Conservation (phyloP, 2,888 invertebrate species). For the Seira musarum region DNA sequence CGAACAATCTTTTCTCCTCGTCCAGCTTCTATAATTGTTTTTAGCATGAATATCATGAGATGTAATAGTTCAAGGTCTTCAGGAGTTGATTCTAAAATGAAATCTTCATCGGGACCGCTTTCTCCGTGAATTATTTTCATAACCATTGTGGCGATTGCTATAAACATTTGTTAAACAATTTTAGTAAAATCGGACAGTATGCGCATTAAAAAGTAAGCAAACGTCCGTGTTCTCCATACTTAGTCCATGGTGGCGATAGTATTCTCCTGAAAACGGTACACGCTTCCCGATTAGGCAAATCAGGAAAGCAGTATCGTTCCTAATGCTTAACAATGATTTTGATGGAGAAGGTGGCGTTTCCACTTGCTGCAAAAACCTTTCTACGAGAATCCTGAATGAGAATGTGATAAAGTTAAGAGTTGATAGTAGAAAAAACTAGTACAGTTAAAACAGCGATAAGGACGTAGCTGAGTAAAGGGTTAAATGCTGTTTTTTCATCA, state of each 20-base stretch:
- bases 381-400: slow-evolving; percentile 40
- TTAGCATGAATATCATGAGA: slow-evolving; percentile 61
- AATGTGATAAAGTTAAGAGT: too few species aligned
- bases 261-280: slow-evolving; percentile 47
- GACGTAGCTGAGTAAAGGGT: too few species aligned
- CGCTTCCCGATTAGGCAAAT: slow-evolving; percentile 47
- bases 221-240: too few species aligned
- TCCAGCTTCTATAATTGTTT: slow-evolving; percentile 49
- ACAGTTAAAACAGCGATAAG: too few species aligned
- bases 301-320: slow-evolving; percentile 61
- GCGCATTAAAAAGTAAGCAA: too few species aligned
- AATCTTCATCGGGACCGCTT: background rate
- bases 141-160: slow-evolving; percentile 61
- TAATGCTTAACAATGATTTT: slow-evolving; percentile 33
- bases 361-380: slow-evolving; percentile 27
- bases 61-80: slow-evolving; percentile 65
- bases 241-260: background rate
- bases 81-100: slow-evolving; percentile 55
- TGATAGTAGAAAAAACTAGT: too few species aligned
- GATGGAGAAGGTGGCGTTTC: slow-evolving; percentile 37
- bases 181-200: too few species aligned
- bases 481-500: too few species aligned
- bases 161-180: too few species aligned
- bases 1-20: slow-evolving; percentile 46
- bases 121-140: slow-evolving; percentile 23